Evolutionary conservation across 2,888 invertebrate species (phyloP).

Genomic region (Brachypterus glaber): DNA sequence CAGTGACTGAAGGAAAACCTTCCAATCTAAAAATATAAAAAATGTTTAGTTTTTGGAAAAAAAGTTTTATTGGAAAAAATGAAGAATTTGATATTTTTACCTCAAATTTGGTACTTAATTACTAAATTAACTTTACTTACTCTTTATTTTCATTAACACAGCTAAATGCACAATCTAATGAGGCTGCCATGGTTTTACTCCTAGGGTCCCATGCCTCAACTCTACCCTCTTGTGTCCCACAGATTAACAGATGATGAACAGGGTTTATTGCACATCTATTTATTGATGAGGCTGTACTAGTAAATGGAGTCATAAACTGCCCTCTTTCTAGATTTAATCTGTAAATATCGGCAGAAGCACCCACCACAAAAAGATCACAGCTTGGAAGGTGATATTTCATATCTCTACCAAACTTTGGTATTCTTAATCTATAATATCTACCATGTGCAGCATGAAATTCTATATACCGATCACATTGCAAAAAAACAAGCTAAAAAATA

Average conservation of each 20-base stretch:
- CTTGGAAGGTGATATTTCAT: constrained; percentile 81
- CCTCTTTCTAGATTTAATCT: constrained; percentile 93
- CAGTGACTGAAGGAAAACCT: constrained; percentile 63
- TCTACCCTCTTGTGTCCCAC: constrained; percentile 83
- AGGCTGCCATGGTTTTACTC: constrained; percentile 62
- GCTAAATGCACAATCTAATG: constrained; percentile 72
- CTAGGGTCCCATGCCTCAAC: constrained; percentile 98
- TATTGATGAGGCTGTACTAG: constrained; percentile 62
- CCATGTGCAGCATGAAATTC: constrained; percentile 96
- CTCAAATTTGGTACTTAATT: neutral
- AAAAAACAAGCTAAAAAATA: constrained; percentile 67
- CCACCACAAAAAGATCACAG: constrained; percentile 89
- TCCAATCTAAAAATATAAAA: constrained; percentile 47
- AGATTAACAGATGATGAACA: constrained; percentile 74
- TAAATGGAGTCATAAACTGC: constrained; percentile 79
- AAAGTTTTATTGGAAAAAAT: constrained; percentile 7
- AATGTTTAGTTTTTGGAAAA: constrained; percentile 11
- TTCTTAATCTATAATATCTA: constrained; percentile 77
- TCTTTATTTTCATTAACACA: constrained; percentile 48
- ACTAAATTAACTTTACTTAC: constrained; percentile 37
- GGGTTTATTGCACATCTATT: constrained; percentile 83
- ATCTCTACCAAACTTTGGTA: constrained; percentile 93
- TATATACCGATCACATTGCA: constrained; percentile 83
- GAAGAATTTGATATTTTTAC: constrained; percentile 2
- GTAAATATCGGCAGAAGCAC: constrained; percentile 72